Evolutionary conservation across 2,113 vertebrate species (phyloP), one percentile per base, ranked within the genome.

Genomic region (Electrona antarctica): DNA sequence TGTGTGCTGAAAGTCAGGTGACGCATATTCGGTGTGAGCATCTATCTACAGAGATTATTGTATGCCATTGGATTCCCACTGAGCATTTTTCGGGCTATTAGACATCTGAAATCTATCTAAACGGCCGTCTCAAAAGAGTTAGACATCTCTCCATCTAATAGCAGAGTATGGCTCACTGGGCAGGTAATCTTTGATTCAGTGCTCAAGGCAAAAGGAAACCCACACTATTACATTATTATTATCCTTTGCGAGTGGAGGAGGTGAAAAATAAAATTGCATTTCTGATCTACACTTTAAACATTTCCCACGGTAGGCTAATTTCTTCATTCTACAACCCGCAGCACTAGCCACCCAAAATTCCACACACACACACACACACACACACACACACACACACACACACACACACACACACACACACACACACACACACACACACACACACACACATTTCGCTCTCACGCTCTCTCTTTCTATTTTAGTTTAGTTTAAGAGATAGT

Each of bases 1-100:
- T 60, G 71, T 52, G 51, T 64, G 64, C 52, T 59, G 46, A 55
- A 75, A 79, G 48, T 60, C 49, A 59, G 54, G 71, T 74, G 64
- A 58, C 46, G 71, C 61, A 71, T 69, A 48, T 58, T 70, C 66
- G 68, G 65, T 54, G 11, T 61, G 60, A 55, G 67, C 41, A 29
- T 69, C 76, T 55, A 13, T 67, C 45, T 21, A 21, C 21, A 21
- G 72, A 63, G 68, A 78, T 82, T 60, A 50, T 48, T 64, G 70
- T 80, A 52, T 75, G 67, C 74, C 78, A 65, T 66, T 70, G 52
- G 49, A 50, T 13, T 15, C 21, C 21, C 21, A 21, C 21, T 21
- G 21, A 21, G 21, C 21, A 21, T 21, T 21, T 21, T 21, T 21
- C 21, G 21, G 21, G 21, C 21, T 21, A 21, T 21, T 21, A 21